A percentile compares a stretch with the other conserved stretches of the same genome.
Evolutionary conservation across 1,140 invertebrate species (phyloP).

Genomic region (Zaprionus davidi): DNA sequence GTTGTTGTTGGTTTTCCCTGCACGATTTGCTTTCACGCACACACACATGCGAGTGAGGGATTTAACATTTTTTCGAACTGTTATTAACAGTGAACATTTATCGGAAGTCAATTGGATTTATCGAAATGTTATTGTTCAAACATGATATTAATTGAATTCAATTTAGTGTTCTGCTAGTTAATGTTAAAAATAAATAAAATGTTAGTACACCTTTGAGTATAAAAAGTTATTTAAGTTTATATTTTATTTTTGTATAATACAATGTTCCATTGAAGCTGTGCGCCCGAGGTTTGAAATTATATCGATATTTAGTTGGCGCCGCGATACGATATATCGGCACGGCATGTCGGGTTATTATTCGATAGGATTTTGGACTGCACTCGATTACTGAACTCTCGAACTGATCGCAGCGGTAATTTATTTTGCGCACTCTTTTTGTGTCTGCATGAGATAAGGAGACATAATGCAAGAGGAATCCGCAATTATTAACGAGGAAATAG

Average conservation of each 20-base stretch:
- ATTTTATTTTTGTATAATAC: background rate
- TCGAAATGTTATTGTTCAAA: background rate
- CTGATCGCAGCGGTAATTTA: constrained; percentile 67
- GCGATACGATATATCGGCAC: constrained; percentile 8
- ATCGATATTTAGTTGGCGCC: constrained; percentile 16
- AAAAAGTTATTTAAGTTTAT: background rate
- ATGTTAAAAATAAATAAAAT: background rate
- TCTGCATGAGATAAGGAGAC: constrained; percentile 25
- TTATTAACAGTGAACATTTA: constrained; percentile 19
- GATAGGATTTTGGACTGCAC: constrained; percentile 7
- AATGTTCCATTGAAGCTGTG: background rate
- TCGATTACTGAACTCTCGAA: constrained; percentile 52
- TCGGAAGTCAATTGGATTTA: background rate
- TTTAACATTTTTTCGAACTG: constrained; percentile 15
- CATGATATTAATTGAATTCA: background rate
- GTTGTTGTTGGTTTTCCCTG: constrained; percentile 20
- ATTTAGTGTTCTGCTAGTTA: background rate
- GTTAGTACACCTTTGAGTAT: background rate
- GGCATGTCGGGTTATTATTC: constrained; percentile 12
- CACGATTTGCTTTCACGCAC: constrained; percentile 3
- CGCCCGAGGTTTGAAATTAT: background rate
- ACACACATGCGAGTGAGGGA: background rate
- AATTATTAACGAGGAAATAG: constrained; percentile 47
- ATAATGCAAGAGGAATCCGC: constrained; percentile 40
- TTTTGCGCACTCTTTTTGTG: constrained; percentile 52